These are phyloP conservation scores for Lepidochrysops patricia DNA, from an alignment of 2,888 invertebrate species.

Conservation along the genomic window DNA sequence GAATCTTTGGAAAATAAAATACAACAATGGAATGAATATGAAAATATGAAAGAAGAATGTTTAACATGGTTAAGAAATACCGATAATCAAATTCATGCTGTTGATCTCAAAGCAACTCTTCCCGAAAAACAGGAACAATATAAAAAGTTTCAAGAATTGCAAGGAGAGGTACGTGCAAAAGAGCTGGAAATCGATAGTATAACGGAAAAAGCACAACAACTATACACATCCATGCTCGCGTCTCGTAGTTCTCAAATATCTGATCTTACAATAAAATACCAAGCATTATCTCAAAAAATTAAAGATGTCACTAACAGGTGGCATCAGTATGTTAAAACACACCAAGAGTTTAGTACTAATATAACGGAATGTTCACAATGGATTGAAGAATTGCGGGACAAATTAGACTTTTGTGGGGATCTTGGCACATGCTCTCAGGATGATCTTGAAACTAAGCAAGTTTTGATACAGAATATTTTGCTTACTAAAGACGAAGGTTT, in stretches of 20 bases:
- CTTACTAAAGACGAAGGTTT: slow-evolving; percentile 96
- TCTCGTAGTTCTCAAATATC: slow-evolving; percentile 88
- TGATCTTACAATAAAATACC: slow-evolving; percentile 93
- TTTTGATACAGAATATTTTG: slow-evolving; percentile 88
- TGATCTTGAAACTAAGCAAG: slow-evolving; percentile 89
- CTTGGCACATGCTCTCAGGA: slow-evolving; percentile 86
- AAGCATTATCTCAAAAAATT: slow-evolving; percentile 90
- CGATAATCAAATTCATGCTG: slow-evolving; percentile 89
- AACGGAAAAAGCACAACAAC: slow-evolving; percentile 90
- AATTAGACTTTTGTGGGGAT: slow-evolving; percentile 91
- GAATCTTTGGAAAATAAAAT: slow-evolving; percentile 87
- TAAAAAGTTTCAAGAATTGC: slow-evolving; percentile 83
- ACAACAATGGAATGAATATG: slow-evolving; percentile 94
- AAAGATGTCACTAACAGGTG: slow-evolving; percentile 93
- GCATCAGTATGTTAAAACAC: slow-evolving; percentile 92
- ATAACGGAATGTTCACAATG: slow-evolving; percentile 86
- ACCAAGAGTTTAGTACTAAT: slow-evolving; percentile 90
- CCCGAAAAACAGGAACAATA: slow-evolving; percentile 89
- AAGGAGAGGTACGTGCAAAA: slow-evolving; percentile 92
- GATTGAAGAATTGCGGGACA: slow-evolving; percentile 87
- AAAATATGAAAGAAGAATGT: slow-evolving; percentile 88
- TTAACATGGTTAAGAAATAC: slow-evolving; percentile 90
- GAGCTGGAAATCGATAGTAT: slow-evolving; percentile 94
- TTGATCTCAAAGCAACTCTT: slow-evolving; percentile 88
- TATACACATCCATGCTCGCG: slow-evolving; percentile 82